These are phyloP conservation scores for Agrochola circellaris DNA, from an alignment of 2,888 invertebrate species.

Conservation along the genomic window DNA sequence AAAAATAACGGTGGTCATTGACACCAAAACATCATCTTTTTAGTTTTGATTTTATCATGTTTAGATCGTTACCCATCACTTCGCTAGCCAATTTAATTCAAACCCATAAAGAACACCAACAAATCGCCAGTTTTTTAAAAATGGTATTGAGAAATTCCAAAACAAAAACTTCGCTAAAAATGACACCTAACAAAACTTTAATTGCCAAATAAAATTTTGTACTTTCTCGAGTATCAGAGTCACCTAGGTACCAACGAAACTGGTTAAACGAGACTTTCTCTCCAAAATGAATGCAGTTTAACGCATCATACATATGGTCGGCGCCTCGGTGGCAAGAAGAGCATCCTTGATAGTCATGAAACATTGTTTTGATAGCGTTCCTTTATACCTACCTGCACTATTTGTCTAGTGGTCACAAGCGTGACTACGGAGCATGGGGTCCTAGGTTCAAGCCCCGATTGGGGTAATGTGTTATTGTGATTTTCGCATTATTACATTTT, in stretches of 20 bases:
- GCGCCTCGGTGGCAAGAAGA: background rate
- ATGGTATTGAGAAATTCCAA: background rate
- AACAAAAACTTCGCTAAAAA: background rate
- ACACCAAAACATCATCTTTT: too few relatives aligned
- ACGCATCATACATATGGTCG: background rate
- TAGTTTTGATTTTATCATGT: too few relatives aligned
- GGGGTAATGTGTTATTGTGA: too few relatives aligned
- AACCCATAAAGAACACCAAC: too few relatives aligned
- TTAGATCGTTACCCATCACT: too few relatives aligned
- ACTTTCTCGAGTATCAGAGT: conserved; percentile 38
- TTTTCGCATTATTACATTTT: background rate
- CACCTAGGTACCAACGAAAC: conserved; percentile 38
- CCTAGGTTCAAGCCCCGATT: background rate
- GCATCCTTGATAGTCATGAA: conserved; percentile 8
- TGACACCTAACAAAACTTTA: background rate
- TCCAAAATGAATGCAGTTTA: conserved; percentile 35
- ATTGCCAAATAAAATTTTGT: conserved; percentile 8
- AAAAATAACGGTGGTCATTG: too few relatives aligned
- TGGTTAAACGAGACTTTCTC: conserved; percentile 51
- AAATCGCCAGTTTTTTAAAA: too few relatives aligned
- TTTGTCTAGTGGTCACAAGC: background rate
- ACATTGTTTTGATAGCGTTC: too few relatives aligned
- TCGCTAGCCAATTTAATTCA: too few relatives aligned
- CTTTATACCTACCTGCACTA: background rate
- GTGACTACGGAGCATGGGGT: background rate